phyloP scores from a whole-genome alignment of 2,797 vertebrate genomes.

The Natrix natrix region DNA sequence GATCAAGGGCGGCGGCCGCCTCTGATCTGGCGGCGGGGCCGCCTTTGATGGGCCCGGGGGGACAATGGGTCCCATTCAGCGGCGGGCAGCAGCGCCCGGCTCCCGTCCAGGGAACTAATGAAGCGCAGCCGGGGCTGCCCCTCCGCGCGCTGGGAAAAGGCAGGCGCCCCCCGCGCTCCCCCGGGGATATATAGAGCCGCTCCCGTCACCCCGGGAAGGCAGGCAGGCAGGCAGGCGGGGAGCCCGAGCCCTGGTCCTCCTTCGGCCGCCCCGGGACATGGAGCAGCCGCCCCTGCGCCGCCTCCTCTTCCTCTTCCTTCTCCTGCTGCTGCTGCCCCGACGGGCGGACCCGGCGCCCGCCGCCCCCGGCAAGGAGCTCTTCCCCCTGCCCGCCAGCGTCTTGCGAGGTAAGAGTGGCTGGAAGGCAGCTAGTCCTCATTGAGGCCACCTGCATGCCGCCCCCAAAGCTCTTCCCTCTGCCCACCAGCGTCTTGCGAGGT shows the following conservation, averaged over 20 bases:
- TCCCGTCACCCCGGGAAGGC: conserved; percentile 44
- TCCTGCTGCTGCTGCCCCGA: conserved; percentile 33
- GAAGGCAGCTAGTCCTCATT: too few species aligned
- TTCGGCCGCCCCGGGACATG: not conserved
- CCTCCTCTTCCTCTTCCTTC: conserved; percentile 3
- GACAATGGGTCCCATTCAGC: conserved; percentile 84
- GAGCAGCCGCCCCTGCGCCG: too few species aligned
- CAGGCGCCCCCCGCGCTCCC: conserved; percentile 51
- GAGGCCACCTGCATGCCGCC: too few species aligned
- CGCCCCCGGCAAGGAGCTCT: conserved; percentile 57
- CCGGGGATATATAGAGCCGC: conserved; percentile 83
- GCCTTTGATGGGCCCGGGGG: conserved; percentile 79
- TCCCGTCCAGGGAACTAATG: conserved; percentile 60
- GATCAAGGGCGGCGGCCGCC: conserved; percentile 81
- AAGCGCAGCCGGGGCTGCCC: conserved; percentile 72
- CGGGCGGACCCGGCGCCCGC: conserved; percentile 60
- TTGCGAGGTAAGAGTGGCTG: not conserved
- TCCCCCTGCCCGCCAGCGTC: too few species aligned
- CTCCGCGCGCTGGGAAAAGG: conserved; percentile 56
- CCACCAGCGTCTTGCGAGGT: too few species aligned
- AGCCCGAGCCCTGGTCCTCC: too few species aligned
- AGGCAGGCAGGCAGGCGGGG: too few species aligned
- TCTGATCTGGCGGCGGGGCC: conserved; percentile 75
- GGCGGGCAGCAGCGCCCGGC: conserved; percentile 48
- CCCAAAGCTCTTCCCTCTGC: too few species aligned